A percentile compares a stretch with the other conserved stretches of the same genome.
Conservation (phyloP, 2,113 vertebrate genomes). For the Amia ocellicauda region DNA sequence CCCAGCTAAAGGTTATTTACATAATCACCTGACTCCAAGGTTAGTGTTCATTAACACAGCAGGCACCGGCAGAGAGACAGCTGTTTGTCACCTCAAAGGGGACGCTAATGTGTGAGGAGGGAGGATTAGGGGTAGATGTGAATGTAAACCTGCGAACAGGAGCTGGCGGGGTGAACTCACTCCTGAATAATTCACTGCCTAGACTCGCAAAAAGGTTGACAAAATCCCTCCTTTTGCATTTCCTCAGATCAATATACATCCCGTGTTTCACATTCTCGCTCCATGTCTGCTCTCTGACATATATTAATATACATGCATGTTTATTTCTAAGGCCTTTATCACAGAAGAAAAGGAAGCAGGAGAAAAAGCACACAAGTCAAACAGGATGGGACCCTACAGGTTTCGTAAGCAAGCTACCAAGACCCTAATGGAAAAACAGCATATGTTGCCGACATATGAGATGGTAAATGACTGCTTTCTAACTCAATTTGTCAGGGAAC, state of each 20-base stretch:
- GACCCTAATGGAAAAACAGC: no score
- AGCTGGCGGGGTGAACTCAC: neutral
- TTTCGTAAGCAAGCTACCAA: no score
- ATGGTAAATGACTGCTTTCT: no score
- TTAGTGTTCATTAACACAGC: conserved; percentile 76
- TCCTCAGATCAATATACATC: neutral
- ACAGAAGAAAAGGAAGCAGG: no score
- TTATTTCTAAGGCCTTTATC: no score
- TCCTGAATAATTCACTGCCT: neutral
- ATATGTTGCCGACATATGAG: no score
- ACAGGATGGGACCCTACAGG: no score
- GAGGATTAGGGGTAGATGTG: conserved; percentile 10
- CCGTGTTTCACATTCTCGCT: neutral
- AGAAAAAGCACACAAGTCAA: no score
- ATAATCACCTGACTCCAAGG: conserved; percentile 76
- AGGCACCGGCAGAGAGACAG: conserved; percentile 64
- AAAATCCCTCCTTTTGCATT: neutral
- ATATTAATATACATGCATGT: neutral
- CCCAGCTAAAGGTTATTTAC: conserved; percentile 70
- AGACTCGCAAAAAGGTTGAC: no score
- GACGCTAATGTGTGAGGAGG: no score
- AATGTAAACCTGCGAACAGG: no score
- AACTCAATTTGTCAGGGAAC: no score
- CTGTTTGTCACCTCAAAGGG: conserved; percentile 43
- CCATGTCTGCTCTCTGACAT: neutral